Conservation (phyloP, 1,140 invertebrate species). For the Muscidifurax raptorellus region DNA sequence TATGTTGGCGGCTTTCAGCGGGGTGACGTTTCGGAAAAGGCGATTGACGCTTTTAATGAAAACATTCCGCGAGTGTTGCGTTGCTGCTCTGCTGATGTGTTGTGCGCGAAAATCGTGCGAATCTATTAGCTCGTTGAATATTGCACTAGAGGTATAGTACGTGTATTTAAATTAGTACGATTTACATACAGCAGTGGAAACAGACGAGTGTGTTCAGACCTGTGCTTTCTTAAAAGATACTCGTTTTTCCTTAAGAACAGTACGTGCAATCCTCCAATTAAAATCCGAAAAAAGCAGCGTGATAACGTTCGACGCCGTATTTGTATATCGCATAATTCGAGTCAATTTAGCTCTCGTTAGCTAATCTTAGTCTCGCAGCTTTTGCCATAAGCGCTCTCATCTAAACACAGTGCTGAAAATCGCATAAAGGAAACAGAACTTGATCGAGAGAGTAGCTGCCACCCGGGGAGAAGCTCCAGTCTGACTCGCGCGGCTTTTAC, state of each 20-base stretch:
- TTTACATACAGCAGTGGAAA: neutral
- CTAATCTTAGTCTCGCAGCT: neutral
- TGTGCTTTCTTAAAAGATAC: neutral
- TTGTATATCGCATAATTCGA: conserved; percentile 1
- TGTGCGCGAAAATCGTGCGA: neutral
- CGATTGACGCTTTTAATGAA: conserved; percentile 13
- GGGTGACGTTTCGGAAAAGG: neutral
- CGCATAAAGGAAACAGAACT: neutral
- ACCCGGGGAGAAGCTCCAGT: conserved; percentile 34
- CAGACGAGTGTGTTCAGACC: neutral
- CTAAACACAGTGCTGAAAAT: conserved; percentile 14
- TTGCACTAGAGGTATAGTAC: neutral
- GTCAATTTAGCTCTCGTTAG: neutral
- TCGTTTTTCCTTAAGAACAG: neutral
- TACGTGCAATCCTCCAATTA: conserved; percentile 12
- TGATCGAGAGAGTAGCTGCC: conserved; percentile 18
- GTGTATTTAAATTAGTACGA: too few relatives aligned
- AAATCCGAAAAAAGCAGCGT: neutral
- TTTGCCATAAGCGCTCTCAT: neutral
- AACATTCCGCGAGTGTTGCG: neutral
- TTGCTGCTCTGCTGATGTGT: neutral
- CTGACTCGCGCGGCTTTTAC: conserved; percentile 9
- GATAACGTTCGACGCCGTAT: neutral
- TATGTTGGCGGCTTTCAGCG: neutral
- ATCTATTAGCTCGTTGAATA: neutral